phyloP scores from a whole-genome alignment of 2,888 invertebrate species.

The Crepidodera aurea region DNA sequence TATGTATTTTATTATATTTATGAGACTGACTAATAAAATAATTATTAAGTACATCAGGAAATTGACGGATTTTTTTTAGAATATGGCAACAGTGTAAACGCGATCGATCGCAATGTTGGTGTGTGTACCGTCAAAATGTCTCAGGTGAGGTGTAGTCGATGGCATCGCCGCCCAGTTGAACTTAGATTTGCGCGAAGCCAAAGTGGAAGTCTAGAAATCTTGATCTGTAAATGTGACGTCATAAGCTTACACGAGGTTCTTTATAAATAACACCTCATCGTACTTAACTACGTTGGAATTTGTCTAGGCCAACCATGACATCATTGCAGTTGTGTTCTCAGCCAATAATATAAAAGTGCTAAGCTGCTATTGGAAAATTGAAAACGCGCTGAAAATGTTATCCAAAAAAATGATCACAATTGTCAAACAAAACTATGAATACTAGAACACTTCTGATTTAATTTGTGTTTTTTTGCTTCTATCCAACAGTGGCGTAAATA shows the following conservation, averaged over 20 bases:
- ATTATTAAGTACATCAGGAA: background rate
- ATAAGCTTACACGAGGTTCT: constrained; percentile 57
- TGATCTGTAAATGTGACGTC: constrained; percentile 52
- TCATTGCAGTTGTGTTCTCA: constrained; percentile 25
- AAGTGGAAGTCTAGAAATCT: constrained; percentile 19
- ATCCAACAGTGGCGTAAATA: too few relatives aligned
- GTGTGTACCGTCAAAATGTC: constrained; percentile 25
- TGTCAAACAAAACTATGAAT: too few relatives aligned
- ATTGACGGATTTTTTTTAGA: background rate
- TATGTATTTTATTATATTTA: too few relatives aligned
- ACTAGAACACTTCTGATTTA: too few relatives aligned
- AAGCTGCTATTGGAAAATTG: too few relatives aligned
- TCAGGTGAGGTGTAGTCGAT: constrained; percentile 30
- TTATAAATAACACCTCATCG: constrained; percentile 56
- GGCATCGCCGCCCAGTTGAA: constrained; percentile 27
- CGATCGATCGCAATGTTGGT: constrained; percentile 25
- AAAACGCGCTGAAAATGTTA: too few relatives aligned
- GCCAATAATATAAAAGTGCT: background rate
- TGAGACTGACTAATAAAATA: too few relatives aligned
- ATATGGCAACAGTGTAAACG: constrained; percentile 12
- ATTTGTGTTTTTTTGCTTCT: too few relatives aligned
- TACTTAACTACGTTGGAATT: constrained; percentile 31
- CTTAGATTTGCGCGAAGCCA: constrained; percentile 23
- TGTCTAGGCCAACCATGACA: constrained; percentile 31
- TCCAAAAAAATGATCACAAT: too few relatives aligned